phyloP scores from a whole-genome alignment of 2,888 invertebrate genomes.

The Cyaniris semiargus region DNA sequence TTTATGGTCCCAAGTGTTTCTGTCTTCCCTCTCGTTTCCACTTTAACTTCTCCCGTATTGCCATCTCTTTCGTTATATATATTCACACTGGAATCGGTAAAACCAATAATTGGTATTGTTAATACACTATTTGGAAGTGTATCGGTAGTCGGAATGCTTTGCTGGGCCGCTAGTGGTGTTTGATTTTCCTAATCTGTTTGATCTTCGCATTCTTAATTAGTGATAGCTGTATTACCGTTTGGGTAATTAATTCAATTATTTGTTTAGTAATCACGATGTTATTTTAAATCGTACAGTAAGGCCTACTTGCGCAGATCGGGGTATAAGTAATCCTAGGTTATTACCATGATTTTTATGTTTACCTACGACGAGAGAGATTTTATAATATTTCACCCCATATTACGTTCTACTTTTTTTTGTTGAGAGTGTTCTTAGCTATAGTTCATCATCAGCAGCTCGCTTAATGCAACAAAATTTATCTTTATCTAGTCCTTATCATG shows the following conservation, averaged over 20 bases:
- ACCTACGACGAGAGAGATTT: too few relatives aligned
- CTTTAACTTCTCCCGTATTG: constrained; percentile 45
- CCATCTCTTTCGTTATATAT: constrained; percentile 60
- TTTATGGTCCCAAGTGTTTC: constrained; percentile 71
- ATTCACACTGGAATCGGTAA: constrained; percentile 39
- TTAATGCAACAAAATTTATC: too few relatives aligned
- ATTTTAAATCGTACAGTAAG: too few relatives aligned
- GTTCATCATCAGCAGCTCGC: too few relatives aligned
- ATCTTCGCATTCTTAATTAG: constrained; percentile 7
- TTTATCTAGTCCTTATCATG: too few relatives aligned
- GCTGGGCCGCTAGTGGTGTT: not conserved
- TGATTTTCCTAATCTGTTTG: constrained; percentile 23
- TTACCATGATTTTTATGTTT: too few relatives aligned
- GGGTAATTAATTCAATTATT: constrained; percentile 10
- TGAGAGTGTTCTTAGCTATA: too few relatives aligned
- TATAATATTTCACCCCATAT: too few relatives aligned
- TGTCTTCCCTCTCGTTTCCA: constrained; percentile 53
- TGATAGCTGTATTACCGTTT: constrained; percentile 17
- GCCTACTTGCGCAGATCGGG: too few relatives aligned
- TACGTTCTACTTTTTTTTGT: too few relatives aligned
- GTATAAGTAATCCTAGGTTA: too few relatives aligned
- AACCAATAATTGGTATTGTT: constrained; percentile 47
- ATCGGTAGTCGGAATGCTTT: constrained; percentile 44
- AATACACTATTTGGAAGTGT: constrained; percentile 11
- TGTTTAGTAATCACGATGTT: not conserved